Evolutionary conservation across 2,797 vertebrate genomes (phyloP), one percentile per base, ranked within the genome.

Genomic region (Hypotaenidia philippensis): DNA sequence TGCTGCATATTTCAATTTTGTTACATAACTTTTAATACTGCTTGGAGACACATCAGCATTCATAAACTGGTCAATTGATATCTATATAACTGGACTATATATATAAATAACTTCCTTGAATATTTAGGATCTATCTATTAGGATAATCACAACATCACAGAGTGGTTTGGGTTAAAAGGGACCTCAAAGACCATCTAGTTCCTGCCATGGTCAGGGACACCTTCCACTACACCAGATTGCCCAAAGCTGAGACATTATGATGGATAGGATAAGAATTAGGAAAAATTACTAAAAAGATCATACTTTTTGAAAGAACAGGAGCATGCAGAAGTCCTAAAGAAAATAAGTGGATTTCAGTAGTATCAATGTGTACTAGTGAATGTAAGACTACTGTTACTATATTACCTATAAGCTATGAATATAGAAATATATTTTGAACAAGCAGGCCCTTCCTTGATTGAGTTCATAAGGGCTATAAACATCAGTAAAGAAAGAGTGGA

Each of bases 401-500:
- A 74, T 45, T 92, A 70, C 23, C 61, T 69, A 83, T 71, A 55
- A 8, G 26, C 17, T 77, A 38, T 49, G 76, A 84, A 95, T 89
- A 93, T 5, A 36, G 61, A 96, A 96, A 63, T 34, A 38, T 10
- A 59, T 87, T 94, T 95, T 87, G 90, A 87, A 90, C 20, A 79
- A 18, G 49, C 21, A 13, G 40, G 26, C 26, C 49, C 66, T 76
- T 69, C n/a, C 36, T 89, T 80, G 57, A 32, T 79, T 38, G 61
- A n/a, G 75, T 75, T 71, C 49, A 89, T 66, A 63, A 59, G 19
- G 47, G 20, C 45, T 40, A 47, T 59, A 86, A 87, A 92, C 76
- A 82, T 95, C 90, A 32, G 86, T 49, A 64, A 84, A 91, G 41
- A 83, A 47, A 80, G 41, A 89, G 34, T 26, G 4, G 6, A 56